Evolutionary conservation across 2,888 invertebrate species (phyloP), one percentile per base, ranked within the genome.

Genomic region (Ophion obscuratus): DNA sequence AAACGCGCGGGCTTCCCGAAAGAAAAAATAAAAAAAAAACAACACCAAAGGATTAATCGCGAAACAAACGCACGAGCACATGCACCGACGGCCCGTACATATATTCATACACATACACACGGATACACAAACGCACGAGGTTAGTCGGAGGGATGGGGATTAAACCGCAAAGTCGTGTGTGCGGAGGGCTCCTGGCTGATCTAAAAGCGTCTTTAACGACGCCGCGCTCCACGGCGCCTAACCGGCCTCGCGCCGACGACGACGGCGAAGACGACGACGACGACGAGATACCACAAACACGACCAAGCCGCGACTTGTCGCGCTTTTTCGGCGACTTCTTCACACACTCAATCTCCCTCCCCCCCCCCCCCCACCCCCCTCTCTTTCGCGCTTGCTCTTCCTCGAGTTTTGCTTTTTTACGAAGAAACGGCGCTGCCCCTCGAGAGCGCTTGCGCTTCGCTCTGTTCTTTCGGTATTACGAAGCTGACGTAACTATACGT

Each of bases 121-220:
- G 71, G 20, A 61, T 31, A 74, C 53, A 53, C 53, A 53, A 53
- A 53, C 53, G 53, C 53, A 53, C 53, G 53, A 14, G 53, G 53
- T 53, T 17, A 53, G 14, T 59, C 36, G 44, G 64, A 76, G 81
- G 75, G 81, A 70, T 81, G 70, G 76, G 70, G 76, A 17, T 17
- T 62, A 53, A 73, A 61, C 75, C 66, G 81, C 68, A 36, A 68
- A 74, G 75, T 40, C 67, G 74, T 75, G 87, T 78, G 67, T 75
- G 87, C 73, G 83, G 88, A 86, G 88, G 88, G 87, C 86, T 86
- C 85, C 53, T 84, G 78, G 86, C 86, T 84, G 87, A 85, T 88
- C 88, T 88, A 88, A 88, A 88, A 88, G 70, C 88, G 88, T 88
- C 88, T 85, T 81, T 76, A 81, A 88, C 84, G 87, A 85, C 86